A percentile compares a stretch with the other conserved stretches of the same genome.
Evolutionary conservation across 2,888 invertebrate genomes (phyloP).

Genomic region (Arrhopalites spinosus): DNA sequence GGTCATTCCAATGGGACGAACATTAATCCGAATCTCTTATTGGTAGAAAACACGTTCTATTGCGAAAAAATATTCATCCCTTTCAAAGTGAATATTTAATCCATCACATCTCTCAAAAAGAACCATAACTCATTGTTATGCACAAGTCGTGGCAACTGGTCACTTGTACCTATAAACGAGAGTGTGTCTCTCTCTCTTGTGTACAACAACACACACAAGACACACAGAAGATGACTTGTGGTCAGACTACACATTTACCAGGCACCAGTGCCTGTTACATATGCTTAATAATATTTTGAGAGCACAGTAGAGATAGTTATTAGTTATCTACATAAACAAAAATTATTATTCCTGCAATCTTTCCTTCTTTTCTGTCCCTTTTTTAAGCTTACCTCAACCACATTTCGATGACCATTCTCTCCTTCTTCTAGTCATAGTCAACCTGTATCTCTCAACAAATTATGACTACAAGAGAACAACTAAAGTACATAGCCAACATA

Average conservation of each 20-base stretch:
- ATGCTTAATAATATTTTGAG: too few species aligned
- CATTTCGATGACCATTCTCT: not conserved
- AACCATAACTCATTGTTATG: constrained; percentile 18
- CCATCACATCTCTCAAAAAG: constrained; percentile 19
- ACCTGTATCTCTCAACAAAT: not conserved
- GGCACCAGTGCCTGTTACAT: too few species aligned
- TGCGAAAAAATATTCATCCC: constrained; percentile 23
- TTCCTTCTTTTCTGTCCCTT: not conserved
- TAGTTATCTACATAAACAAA: too few species aligned
- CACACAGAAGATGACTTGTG: too few species aligned
- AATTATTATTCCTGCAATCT: not conserved
- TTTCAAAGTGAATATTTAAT: constrained; percentile 13
- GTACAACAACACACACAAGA: not conserved
- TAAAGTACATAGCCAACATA: not conserved
- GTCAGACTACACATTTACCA: not conserved
- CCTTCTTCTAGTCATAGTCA: not conserved
- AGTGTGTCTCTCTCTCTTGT: not conserved
- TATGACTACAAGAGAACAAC: not conserved
- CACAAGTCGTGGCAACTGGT: constrained; percentile 1
- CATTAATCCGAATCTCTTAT: not conserved
- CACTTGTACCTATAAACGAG: too few species aligned
- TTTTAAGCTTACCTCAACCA: constrained; percentile 13
- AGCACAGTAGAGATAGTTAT: too few species aligned
- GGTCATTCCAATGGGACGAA: constrained; percentile 25
- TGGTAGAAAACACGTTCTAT: constrained; percentile 30